Percentiles rank a stretch among this genome's conserved stretches.
Conservation (phyloP, 2,797 vertebrate genomes). For the Molossus alvarezi region DNA sequence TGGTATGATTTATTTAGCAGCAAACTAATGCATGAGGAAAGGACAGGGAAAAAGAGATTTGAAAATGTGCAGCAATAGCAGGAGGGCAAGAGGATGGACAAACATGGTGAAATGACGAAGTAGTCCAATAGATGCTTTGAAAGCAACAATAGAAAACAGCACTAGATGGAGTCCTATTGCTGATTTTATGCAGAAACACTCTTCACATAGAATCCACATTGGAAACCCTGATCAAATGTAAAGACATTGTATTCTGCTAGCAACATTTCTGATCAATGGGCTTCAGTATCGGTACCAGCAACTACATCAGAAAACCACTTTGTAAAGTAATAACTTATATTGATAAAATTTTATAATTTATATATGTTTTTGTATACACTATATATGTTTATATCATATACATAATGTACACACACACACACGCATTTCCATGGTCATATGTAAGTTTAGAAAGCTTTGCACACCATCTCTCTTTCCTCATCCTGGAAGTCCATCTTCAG, state of each 20-base stretch:
- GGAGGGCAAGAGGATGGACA: background rate
- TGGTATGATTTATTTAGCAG: background rate
- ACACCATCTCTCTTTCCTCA: background rate
- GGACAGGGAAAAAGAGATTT: background rate
- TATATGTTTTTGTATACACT: background rate
- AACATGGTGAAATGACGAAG: background rate
- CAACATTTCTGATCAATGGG: background rate
- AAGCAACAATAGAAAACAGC: background rate
- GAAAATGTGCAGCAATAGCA: background rate
- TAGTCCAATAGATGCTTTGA: background rate
- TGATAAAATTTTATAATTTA: background rate
- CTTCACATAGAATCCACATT: background rate
- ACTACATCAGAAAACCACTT: background rate
- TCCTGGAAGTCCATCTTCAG: background rate
- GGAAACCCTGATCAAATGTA: background rate
- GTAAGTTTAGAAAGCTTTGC: background rate
- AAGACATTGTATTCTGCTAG: background rate
- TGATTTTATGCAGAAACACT: background rate
- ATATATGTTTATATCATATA: background rate
- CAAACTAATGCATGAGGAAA: background rate
- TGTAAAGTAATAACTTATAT: background rate
- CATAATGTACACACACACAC: background rate
- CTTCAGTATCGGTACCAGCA: background rate
- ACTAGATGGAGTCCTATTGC: background rate
- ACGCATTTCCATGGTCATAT: background rate